A percentile compares a stretch with the other conserved stretches of the same genome.
phyloP scores from a whole-genome alignment of 2,113 vertebrate species.

The Barbus barbus region DNA sequence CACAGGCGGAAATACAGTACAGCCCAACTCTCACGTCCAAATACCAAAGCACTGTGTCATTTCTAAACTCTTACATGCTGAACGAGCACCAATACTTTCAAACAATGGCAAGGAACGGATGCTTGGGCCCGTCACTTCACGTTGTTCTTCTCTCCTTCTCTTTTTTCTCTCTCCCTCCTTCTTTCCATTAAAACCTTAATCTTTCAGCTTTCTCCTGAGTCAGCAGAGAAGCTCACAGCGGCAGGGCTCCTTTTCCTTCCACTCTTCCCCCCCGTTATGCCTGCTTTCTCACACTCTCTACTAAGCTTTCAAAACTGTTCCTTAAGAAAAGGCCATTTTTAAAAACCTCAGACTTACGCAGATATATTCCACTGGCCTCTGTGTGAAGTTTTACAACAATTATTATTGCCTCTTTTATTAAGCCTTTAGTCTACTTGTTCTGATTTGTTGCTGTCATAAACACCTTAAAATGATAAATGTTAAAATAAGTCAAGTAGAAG shows the following conservation, averaged over 20 bases:
- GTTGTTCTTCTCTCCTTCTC: slow-evolving; percentile 13
- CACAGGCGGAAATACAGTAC: slow-evolving; percentile 27
- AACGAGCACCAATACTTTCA: slow-evolving; percentile 54
- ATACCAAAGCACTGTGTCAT: slow-evolving; percentile 59
- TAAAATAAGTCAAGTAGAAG: slow-evolving; percentile 57
- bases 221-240: slow-evolving; percentile 64
- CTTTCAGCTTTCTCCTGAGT: slow-evolving; percentile 71
- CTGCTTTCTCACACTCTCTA: slow-evolving; percentile 21
- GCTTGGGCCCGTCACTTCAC: slow-evolving; percentile 21
- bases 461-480: slow-evolving; percentile 51
- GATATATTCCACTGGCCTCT: background rate
- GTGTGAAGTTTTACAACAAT: background rate
- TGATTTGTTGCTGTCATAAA: background rate
- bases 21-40: slow-evolving; percentile 47
- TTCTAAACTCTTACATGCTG: slow-evolving; percentile 57
- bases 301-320: background rate
- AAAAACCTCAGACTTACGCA: background rate
- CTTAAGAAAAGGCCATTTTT: slow-evolving; percentile 24
- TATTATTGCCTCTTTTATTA: slow-evolving; percentile 11
- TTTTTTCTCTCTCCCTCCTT: slow-evolving; percentile 1
- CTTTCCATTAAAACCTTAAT: slow-evolving; percentile 62
- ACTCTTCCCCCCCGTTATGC: slow-evolving; percentile 1
- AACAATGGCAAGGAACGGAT: slow-evolving; percentile 63
- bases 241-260: slow-evolving; percentile 35
- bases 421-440: background rate